A percentile compares a stretch with the other conserved stretches of the same genome.
These are phyloP conservation scores for Marronus borbonicus DNA, from an alignment of 2,888 invertebrate genomes.

Conservation along the genomic window DNA sequence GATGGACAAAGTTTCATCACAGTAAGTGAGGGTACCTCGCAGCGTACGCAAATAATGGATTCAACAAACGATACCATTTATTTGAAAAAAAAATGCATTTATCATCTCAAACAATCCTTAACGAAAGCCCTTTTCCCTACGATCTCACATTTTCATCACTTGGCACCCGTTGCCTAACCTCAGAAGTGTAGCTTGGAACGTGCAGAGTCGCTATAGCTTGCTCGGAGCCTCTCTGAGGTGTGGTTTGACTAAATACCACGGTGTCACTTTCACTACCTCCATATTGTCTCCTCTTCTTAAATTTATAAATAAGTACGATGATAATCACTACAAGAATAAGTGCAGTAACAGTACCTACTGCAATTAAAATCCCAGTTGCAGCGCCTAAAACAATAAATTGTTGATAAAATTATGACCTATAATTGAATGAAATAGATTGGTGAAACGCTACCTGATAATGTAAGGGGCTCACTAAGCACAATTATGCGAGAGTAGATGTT, in stretches of 20 bases:
- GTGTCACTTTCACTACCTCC: neutral
- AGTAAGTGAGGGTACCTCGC: no score
- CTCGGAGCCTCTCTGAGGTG: no score
- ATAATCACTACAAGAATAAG: neutral
- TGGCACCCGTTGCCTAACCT: neutral
- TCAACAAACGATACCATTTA: no score
- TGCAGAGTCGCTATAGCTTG: neutral
- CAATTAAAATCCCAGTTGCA: neutral
- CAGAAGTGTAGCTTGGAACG: neutral
- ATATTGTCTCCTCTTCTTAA: neutral
- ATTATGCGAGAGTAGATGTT: neutral
- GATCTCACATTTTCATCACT: no score
- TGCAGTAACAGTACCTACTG: neutral
- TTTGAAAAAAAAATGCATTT: no score
- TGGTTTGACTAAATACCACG: neutral
- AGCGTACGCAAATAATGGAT: no score
- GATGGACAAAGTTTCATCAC: no score
- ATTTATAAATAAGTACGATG: neutral
- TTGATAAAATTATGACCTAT: no score
- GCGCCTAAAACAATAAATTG: neutral
- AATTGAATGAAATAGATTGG: no score
- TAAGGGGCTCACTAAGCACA: neutral
- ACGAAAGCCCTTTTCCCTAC: no score
- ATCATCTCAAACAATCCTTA: no score
- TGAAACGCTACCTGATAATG: neutral